Percentiles rank a stretch among this genome's conserved stretches.
These are phyloP conservation scores for Mobula birostris DNA, from an alignment of 2,113 vertebrate species.

Conservation along the genomic window DNA sequence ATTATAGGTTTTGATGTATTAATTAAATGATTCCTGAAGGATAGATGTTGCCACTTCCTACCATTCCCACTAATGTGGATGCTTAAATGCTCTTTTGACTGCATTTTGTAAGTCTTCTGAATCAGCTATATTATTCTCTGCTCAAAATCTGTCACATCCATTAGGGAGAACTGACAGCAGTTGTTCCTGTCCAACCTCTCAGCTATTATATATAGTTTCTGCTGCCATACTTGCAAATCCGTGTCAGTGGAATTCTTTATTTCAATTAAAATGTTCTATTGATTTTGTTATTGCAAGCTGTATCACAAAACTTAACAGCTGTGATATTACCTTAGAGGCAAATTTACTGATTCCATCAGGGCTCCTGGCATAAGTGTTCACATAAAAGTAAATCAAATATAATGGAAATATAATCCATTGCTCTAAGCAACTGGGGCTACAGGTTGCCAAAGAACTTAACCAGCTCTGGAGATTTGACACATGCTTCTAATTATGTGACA, in stretches of 20 bases:
- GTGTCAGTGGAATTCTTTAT: background rate
- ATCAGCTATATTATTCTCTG: background rate
- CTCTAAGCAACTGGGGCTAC: background rate
- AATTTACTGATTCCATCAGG: constrained; percentile 12
- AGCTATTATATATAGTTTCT: background rate
- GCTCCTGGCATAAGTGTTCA: background rate
- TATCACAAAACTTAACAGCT: background rate
- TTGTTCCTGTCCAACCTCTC: background rate
- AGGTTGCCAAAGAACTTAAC: constrained; percentile 4
- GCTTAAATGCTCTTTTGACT: background rate
- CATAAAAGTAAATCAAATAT: constrained; percentile 22
- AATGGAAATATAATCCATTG: background rate
- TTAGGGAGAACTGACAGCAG: background rate
- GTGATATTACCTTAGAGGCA: background rate
- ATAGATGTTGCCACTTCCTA: background rate
- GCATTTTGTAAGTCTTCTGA: background rate
- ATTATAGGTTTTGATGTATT: background rate
- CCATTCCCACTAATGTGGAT: background rate
- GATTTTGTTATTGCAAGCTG: background rate
- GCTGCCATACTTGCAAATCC: background rate
- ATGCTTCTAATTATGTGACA: background rate
- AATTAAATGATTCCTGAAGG: background rate
- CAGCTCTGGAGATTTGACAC: background rate
- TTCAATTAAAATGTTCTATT: background rate
- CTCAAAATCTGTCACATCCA: background rate